Base-by-base conservation (phyloP, 2,113 vertebrate genomes). In the Callaeas wilsoni region DNA sequence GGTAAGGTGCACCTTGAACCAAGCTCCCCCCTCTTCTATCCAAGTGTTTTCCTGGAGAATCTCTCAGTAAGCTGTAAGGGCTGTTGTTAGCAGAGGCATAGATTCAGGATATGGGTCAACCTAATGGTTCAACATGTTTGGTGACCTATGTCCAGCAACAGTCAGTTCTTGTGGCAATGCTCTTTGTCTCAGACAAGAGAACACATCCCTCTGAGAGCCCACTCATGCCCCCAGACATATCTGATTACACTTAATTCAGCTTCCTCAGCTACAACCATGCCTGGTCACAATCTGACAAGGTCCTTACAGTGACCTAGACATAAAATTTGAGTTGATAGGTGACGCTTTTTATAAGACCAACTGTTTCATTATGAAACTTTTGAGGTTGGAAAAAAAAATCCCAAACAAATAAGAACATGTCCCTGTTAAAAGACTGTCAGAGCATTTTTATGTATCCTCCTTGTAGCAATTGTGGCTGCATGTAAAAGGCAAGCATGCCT, bases 401-500 rank as follows among this genome's bases (percentile, higher is more conserved):
- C 79, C 77, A 74, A 95, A 76, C 44, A 96, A 96, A 93, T 88
- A 80, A 90, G 91, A 91, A 82, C 60, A 91, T 59, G 46, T 42
- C 76, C 55, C 69, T 91, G 16, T 85, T 93, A 94, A 93, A 93
- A 85, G 67, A 49, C 60, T 4, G 1, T 65, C 1, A 0, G 78
- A 90, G 75, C 78, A 62, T 90, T 93, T 94, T 94, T 87, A 85
- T 83, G 13, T 86, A 88, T 94, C 74, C 53, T 94, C 47, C 81
- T 89, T 90, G 84, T 68, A 92, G 87, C 93, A 89, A 76, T 87
- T 93, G 84, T 94, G 89, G 80, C 89, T 88, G 52, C 4, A 0
- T 94, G 81, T 84, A 89, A 94, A 90, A 96, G n/a, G 88, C 93
- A 80, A 96, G 79, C 74, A 68, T 91, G 90, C 84, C 70, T 94